Conservation (phyloP, 1,140 invertebrate species). For the Thaumatotibia leucotreta region DNA sequence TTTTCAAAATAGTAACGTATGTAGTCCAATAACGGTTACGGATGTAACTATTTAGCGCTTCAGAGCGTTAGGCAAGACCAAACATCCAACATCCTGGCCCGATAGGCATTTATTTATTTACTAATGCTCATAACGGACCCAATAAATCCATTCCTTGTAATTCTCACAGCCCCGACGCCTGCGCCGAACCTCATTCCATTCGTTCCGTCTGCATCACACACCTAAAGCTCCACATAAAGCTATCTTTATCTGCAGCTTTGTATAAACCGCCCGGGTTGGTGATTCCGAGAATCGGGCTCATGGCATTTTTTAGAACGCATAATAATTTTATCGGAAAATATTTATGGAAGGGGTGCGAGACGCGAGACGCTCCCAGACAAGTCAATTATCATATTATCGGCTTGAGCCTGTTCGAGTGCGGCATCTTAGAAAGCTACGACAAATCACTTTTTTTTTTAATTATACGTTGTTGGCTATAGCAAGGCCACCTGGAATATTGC, state of each 20-base stretch:
- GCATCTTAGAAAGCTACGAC: conserved; percentile 57
- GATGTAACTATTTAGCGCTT: conserved; percentile 31
- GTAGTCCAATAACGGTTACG: conserved; percentile 16
- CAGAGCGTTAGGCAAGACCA: conserved; percentile 25
- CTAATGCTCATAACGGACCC: conserved; percentile 54
- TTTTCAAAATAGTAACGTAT: too few species aligned
- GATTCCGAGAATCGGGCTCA: conserved; percentile 64
- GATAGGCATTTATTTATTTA: conserved; percentile 47
- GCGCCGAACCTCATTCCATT: conserved; percentile 65
- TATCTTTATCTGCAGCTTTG: conserved; percentile 50
- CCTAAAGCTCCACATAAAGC: conserved; percentile 12
- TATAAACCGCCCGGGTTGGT: conserved; percentile 60
- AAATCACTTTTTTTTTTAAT: too few species aligned
- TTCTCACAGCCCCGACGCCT: conserved; percentile 61
- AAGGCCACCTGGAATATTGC: too few species aligned
- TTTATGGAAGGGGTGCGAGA: conserved; percentile 70
- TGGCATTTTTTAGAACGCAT: conserved; percentile 71
- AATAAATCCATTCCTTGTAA: conserved; percentile 73
- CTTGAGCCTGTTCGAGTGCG: conserved; percentile 18
- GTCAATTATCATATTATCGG: conserved; percentile 66
- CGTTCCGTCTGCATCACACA: conserved; percentile 41
- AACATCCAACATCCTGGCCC: conserved; percentile 27
- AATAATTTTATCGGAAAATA: conserved; percentile 76
- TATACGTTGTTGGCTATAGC: too few species aligned
- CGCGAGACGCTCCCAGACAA: conserved; percentile 55